A percentile compares a stretch with the other conserved stretches of the same genome.
Evolutionary conservation across 2,113 vertebrate genomes (phyloP).

Genomic region (Cyanoliseus patagonus): DNA sequence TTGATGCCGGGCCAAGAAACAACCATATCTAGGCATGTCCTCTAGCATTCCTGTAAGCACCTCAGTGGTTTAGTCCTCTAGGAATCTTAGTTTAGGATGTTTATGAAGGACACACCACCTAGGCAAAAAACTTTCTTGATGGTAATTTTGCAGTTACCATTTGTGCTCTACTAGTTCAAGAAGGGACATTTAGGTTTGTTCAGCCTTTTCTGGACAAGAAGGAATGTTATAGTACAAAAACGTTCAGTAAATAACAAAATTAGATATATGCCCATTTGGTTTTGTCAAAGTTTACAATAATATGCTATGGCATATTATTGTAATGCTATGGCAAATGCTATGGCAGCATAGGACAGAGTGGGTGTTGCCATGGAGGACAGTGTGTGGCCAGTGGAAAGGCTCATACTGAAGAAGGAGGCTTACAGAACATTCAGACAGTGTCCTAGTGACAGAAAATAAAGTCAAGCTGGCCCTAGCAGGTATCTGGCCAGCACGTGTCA

Average conservation of each 20-base stretch:
- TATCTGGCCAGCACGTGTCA: neutral
- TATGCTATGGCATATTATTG: neutral
- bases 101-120: neutral
- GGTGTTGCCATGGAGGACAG: neutral
- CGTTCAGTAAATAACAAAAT: neutral
- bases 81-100: neutral
- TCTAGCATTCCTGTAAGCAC: rapidly evolving
- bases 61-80: neutral
- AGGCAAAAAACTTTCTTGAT: neutral
- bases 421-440: neutral
- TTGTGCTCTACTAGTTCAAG: neutral
- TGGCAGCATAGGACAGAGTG: neutral
- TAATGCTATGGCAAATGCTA: neutral
- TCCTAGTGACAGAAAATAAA: neutral
- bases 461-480: neutral
- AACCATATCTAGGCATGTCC: neutral
- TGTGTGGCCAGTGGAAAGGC: neutral
- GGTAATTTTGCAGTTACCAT: neutral
- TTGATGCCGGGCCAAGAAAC: neutral
- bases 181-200: neutral
- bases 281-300: neutral
- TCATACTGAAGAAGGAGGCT: neutral
- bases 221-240: neutral
- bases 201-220: neutral
- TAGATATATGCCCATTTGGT: neutral